Base-by-base conservation (phyloP, 2,797 vertebrate genomes). In the Rhabdomys pumilio region DNA sequence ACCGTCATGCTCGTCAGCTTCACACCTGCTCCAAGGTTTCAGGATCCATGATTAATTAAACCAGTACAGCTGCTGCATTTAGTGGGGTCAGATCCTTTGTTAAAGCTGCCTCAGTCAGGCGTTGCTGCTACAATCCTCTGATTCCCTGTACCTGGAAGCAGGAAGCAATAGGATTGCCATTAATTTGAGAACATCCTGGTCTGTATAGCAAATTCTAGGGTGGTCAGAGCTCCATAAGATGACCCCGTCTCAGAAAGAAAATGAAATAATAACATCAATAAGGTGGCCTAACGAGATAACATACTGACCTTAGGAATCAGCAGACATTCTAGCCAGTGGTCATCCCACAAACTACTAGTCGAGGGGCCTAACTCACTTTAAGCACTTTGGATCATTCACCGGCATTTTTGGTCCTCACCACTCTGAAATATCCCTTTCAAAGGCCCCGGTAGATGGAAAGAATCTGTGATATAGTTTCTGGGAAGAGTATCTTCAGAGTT, bases 21-120 rank as follows among this genome's bases (percentile, higher is more conserved):
- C 22, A 53, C 63, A 34, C 57, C 82, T 77, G 69, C 93, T 76
- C 90, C 82, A 92, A 92, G 55, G 47, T 84, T 82, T 96, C 22
- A 1, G 4, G 44, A 59, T 80, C 65, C 59, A 19, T 85, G 29
- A 67, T 17, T 72, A 20, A 69, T 79, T 26, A 97, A 90, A 41
- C 59, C 67, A 77, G 84, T 20, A 17, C 26, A 61, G 41, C 13
- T 41, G 86, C 65, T 96, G 4, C 72, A 29, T 72, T 79, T 59
- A 69, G 61, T 67, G 20, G 38, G 1, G 3, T 20, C 38, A 90
- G 50, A 91, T 59, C 20, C 47, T 55, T 91, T 86, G 84, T 85
- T 19, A 76, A 20, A 61, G 29, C 81, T 63, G 29, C 10, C 50
- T 12, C 59, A 44, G 17, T 1, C 15, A 75, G 38, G 55, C 55